A percentile compares a stretch with the other conserved stretches of the same genome.
Evolutionary conservation across 2,888 invertebrate genomes (phyloP).

Genomic region (Sericinus montela): DNA sequence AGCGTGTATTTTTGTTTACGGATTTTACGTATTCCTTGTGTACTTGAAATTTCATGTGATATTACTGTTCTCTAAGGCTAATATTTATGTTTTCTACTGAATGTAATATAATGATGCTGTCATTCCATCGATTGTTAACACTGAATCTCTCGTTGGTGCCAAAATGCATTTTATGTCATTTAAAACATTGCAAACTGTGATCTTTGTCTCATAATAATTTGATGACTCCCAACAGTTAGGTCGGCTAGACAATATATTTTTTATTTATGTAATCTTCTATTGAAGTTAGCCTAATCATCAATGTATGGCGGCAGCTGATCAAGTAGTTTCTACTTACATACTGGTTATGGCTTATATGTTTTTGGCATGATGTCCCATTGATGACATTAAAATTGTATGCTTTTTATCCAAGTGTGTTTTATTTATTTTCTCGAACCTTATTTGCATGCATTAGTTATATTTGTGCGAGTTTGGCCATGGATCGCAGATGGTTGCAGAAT

Average conservation of each 20-base stretch:
- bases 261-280: constrained; percentile 70
- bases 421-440: constrained; percentile 51
- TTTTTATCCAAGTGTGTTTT: constrained; percentile 64
- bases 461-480: constrained; percentile 29
- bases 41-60: constrained; percentile 75
- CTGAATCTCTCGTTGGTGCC: constrained; percentile 70
- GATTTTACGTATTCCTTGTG: constrained; percentile 63
- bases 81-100: constrained; percentile 42
- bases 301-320: constrained; percentile 54
- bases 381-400: constrained; percentile 76
- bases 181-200: constrained; percentile 57
- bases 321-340: constrained; percentile 45
- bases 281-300: constrained; percentile 61
- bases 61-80: constrained; percentile 70
- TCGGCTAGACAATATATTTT: constrained; percentile 49
- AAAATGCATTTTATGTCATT: constrained; percentile 57
- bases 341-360: constrained; percentile 65
- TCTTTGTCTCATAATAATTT: constrained; percentile 49
- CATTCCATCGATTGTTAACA: constrained; percentile 50
- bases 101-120: constrained; percentile 40
- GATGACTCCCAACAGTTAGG: constrained; percentile 53
- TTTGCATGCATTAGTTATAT: constrained; percentile 60
- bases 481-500: constrained; percentile 72
- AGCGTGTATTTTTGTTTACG: constrained; percentile 70
- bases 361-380: constrained; percentile 70